Base-by-base conservation (phyloP, 2,888 invertebrate genomes). In the Mechanitis messenoides region DNA sequence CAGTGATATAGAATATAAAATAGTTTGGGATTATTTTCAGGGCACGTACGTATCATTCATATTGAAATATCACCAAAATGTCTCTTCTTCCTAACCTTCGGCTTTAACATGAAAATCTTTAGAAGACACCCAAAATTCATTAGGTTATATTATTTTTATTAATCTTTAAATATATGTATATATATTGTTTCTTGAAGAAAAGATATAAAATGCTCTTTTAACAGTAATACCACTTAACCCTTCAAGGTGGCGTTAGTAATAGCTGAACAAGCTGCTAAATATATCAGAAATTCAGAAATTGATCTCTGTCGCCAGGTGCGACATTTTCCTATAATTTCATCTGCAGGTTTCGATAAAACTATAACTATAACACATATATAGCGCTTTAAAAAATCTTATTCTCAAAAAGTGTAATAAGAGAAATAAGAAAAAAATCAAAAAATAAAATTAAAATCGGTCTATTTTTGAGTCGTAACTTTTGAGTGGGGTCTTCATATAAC, bases 1-100 rank as follows among this genome's bases (percentile, higher is more conserved):
- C 50, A 28, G 50, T 50, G 50, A 50, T 50, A 50, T 50, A 50
- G 50, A 50, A 50, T 50, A 50, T 50, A 50, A 50, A 50, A 50
- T 50, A 50, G 50, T 50, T 31, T 11, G 28, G 50, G 11, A 50
- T 50, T 50, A 50, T 50, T 50, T 50, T 50, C 50, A 50, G 50
- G 50, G 31, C 31, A 50, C 50, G 50, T 50, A 47, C n/a, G 28
- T 47, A n/a, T 31, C 50, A 31, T 50, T 50, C 31, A 50, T 2
- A 31, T 50, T 6, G 50, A 28, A 50, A 50, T 50, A 31, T 9
- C 7, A 1, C 42, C 42, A 42, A 42, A 7, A 9, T 9, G 42
- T 42, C 42, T 9, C 42, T 42, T 11, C 42, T 9, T 9, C 6
- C 35, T 5, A 35, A 35, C 2, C 35, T 35, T 35, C 35, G 3